phyloP scores from a whole-genome alignment of 2,113 vertebrate species.

The Acrocephalus arundinaceus region DNA sequence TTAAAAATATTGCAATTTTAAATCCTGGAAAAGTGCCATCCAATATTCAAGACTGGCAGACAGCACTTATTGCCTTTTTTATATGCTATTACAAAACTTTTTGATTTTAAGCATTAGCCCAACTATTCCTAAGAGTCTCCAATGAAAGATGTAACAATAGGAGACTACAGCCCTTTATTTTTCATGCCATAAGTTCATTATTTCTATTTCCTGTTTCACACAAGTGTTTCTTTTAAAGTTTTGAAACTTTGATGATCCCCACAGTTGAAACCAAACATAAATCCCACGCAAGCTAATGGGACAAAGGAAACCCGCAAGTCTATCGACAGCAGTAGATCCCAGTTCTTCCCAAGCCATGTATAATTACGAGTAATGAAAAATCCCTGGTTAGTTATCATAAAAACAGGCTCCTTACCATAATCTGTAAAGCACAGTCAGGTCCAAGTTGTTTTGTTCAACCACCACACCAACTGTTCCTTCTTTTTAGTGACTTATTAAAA shows the following conservation, averaged over 20 bases:
- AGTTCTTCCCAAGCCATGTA: not conserved
- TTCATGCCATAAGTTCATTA: not conserved
- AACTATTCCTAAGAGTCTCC: not conserved
- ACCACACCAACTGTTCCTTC: conserved; percentile 37
- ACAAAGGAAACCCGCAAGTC: not conserved
- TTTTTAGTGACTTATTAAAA: conserved; percentile 16
- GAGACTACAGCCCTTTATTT: not conserved
- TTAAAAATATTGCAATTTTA: conserved; percentile 7
- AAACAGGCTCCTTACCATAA: conserved; percentile 69
- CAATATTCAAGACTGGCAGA: conserved; percentile 7
- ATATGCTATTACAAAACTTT: not conserved
- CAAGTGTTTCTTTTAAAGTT: not conserved
- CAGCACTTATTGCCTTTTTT: conserved; percentile 13
- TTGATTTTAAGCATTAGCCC: not conserved
- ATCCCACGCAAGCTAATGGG: not conserved
- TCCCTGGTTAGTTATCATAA: not conserved
- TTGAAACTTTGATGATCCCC: not conserved
- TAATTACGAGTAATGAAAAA: not conserved
- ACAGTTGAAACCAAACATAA: not conserved
- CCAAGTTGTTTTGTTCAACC: conserved; percentile 34
- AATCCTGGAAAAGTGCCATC: conserved; percentile 28
- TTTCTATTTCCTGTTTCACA: not conserved
- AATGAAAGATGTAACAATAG: not conserved
- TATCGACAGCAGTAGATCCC: not conserved
- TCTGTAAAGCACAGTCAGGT: conserved; percentile 41